Percentiles rank a stretch among this genome's conserved stretches.
phyloP scores from a whole-genome alignment of 2,888 invertebrate genomes.

The Mycalesis mineus region DNA sequence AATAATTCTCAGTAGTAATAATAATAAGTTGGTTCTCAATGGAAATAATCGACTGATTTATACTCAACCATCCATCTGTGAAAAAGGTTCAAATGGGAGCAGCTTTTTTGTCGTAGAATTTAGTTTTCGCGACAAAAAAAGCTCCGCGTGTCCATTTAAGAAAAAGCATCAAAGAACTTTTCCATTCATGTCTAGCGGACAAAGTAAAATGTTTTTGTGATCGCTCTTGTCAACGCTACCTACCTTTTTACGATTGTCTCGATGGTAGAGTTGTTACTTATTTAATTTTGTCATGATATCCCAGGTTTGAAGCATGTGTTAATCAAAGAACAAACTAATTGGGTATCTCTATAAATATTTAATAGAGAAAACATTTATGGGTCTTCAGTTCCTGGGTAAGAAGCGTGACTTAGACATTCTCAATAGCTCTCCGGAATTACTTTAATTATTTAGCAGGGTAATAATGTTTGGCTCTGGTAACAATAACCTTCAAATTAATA shows the following conservation, averaged over 20 bases:
- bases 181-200: not conserved
- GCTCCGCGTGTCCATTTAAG: not conserved
- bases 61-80: not conserved
- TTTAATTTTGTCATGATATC: not conserved
- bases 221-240: not conserved
- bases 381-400: too few species aligned
- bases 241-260: not conserved
- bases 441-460: too few species aligned
- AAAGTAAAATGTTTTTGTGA: not conserved
- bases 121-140: not conserved
- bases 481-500: too few species aligned
- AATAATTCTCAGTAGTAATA: too few species aligned
- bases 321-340: too few species aligned
- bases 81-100: not conserved
- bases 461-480: too few species aligned
- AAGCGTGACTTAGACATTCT: too few species aligned
- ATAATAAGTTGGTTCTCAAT: not conserved
- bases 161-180: not conserved
- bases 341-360: too few species aligned
- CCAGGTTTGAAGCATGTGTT: not conserved
- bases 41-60: not conserved
- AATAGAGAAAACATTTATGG: too few species aligned
- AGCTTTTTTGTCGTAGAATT: not conserved
- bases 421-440: too few species aligned
- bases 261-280: too few species aligned